phyloP scores from a whole-genome alignment of 2,113 vertebrate genomes.

The Chaetorhynchus papuensis region DNA sequence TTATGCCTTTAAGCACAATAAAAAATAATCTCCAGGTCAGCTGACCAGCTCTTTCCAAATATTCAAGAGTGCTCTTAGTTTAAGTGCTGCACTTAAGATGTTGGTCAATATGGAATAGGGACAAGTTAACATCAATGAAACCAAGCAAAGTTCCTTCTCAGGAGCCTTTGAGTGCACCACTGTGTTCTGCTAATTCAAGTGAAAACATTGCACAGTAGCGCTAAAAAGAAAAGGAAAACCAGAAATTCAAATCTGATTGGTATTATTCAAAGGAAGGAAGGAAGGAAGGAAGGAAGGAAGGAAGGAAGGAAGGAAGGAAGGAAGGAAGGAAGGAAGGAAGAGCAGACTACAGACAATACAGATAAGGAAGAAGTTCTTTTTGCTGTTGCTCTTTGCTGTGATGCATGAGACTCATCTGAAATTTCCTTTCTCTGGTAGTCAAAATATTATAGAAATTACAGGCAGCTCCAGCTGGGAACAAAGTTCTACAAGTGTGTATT shows the following conservation, averaged over 20 bases:
- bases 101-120: neutral
- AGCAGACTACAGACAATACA: neutral
- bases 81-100: neutral
- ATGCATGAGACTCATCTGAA: neutral
- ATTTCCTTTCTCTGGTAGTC: neutral
- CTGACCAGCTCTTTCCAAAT: neutral
- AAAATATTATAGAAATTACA: neutral
- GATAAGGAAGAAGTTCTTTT: neutral
- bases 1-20: neutral
- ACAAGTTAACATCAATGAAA: neutral
- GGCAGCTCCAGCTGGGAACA: neutral
- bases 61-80: neutral
- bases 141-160: neutral
- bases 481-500: neutral
- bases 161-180: neutral
- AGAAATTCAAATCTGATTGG: neutral
- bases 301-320: neutral
- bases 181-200: neutral
- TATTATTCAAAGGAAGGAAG: neutral
- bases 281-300: neutral
- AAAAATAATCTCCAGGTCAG: neutral
- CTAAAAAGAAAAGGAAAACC: neutral
- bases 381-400: neutral
- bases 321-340: neutral
- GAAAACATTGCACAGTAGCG: neutral